These are phyloP conservation scores for Tetropium fuscum DNA, from an alignment of 2,888 invertebrate species.

Conservation along the genomic window DNA sequence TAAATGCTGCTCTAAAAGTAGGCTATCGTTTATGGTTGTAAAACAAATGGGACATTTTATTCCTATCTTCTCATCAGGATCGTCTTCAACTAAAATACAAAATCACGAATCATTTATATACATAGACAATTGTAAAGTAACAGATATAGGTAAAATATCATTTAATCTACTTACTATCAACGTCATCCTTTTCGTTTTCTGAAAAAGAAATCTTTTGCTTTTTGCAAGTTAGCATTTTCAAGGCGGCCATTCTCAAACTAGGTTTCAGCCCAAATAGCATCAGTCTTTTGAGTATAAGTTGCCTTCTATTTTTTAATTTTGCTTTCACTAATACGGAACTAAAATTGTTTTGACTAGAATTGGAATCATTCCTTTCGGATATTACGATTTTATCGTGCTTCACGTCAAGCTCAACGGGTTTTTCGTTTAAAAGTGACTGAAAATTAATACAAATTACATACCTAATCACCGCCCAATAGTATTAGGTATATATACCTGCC, in stretches of 20 bases:
- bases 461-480: neutral
- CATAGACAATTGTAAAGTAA: no score
- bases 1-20: conserved; percentile 69
- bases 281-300: conserved; percentile 61
- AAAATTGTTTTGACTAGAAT: conserved; percentile 49
- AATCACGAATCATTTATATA: no score
- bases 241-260: conserved; percentile 63
- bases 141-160: neutral
- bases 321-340: conserved; percentile 60
- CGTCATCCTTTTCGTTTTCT: conserved; percentile 55
- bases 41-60: conserved; percentile 69
- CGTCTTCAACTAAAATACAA: conserved; percentile 41
- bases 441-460: conserved; percentile 12
- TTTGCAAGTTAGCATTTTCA: conserved; percentile 63
- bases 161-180: conserved; percentile 43
- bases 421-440: conserved; percentile 47
- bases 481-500: conserved; percentile 58
- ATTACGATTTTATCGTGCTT: conserved; percentile 58
- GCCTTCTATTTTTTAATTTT: conserved; percentile 61
- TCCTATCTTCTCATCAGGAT: conserved; percentile 59
- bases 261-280: conserved; percentile 64
- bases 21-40: conserved; percentile 67
- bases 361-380: conserved; percentile 55
- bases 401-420: conserved; percentile 46
- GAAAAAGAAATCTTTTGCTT: conserved; percentile 59